Evolutionary conservation across 2,888 invertebrate species (phyloP).

Genomic region (Choristoneura rosaceana): DNA sequence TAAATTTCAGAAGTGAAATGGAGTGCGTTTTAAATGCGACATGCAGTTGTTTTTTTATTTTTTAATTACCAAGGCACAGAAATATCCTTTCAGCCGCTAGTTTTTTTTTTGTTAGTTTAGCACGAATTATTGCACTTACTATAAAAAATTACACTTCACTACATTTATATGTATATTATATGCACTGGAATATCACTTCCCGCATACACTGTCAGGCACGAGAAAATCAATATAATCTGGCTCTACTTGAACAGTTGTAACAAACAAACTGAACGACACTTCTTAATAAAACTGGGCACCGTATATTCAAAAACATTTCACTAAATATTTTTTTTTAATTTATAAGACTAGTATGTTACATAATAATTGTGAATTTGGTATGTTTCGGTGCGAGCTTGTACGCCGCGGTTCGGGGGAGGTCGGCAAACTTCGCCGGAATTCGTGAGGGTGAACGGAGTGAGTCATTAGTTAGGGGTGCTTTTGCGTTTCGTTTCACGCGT

Average conservation of each 20-base stretch:
- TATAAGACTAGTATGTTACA: conserved; percentile 71
- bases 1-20: background rate
- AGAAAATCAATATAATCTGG: conserved; percentile 75
- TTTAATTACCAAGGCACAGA: conserved; percentile 26
- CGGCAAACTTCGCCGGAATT: conserved; percentile 61
- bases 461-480: conserved; percentile 78
- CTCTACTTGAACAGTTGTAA: conserved; percentile 52
- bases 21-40: background rate
- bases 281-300: background rate
- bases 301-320: conserved; percentile 30
- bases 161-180: conserved; percentile 52
- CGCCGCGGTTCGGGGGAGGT: conserved; percentile 62
- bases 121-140: conserved; percentile 37
- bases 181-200: conserved; percentile 69
- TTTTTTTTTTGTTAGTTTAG: conserved; percentile 1
- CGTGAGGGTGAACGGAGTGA: conserved; percentile 69
- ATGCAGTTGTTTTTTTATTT: background rate
- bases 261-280: conserved; percentile 28
- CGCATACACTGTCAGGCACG: conserved; percentile 70
- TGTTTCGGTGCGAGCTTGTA: conserved; percentile 68
- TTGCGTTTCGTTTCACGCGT: conserved; percentile 69
- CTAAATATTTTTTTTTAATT: conserved; percentile 45
- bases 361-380: conserved; percentile 68
- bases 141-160: conserved; percentile 54
- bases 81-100: background rate